Conservation (phyloP, 2,113 vertebrate genomes). For the Leptocoma aspasia region DNA sequence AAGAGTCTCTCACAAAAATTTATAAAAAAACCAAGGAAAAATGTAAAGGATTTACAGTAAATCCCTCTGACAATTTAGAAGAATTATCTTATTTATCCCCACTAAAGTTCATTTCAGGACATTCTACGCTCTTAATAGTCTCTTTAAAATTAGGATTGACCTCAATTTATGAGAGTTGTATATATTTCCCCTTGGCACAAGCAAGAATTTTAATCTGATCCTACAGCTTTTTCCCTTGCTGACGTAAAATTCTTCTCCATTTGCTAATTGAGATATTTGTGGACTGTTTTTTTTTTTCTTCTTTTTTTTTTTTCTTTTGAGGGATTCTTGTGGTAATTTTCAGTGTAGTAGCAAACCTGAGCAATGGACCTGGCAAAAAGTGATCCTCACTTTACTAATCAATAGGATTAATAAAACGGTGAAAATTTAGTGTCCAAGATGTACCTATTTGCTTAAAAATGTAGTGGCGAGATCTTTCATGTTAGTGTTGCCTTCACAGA, state of each 20-base stretch:
- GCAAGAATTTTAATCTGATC: not conserved
- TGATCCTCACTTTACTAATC: not conserved
- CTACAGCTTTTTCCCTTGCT: not conserved
- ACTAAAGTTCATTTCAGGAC: not conserved
- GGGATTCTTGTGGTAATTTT: not conserved
- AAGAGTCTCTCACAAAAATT: not conserved
- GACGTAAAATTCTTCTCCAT: not conserved
- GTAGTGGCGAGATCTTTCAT: not conserved
- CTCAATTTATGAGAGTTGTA: not conserved
- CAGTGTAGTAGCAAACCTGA: not conserved
- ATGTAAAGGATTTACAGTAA: not conserved
- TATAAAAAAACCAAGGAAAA: rapidly evolving
- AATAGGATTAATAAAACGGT: not conserved
- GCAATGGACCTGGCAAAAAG: not conserved
- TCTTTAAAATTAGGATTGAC: not conserved
- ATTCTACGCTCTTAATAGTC: not conserved
- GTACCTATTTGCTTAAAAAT: not conserved
- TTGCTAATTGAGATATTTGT: not conserved
- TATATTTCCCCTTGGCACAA: not conserved
- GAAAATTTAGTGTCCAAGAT: not conserved
- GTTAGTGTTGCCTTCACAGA: not conserved
- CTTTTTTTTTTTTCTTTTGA: not conserved
- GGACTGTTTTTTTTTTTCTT: not conserved
- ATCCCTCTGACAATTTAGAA: not conserved
- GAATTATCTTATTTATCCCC: not conserved